Percentiles rank a stretch among this genome's conserved stretches.
These are phyloP conservation scores for Bombylius discolor DNA, from an alignment of 2,888 invertebrate genomes.

Conservation along the genomic window DNA sequence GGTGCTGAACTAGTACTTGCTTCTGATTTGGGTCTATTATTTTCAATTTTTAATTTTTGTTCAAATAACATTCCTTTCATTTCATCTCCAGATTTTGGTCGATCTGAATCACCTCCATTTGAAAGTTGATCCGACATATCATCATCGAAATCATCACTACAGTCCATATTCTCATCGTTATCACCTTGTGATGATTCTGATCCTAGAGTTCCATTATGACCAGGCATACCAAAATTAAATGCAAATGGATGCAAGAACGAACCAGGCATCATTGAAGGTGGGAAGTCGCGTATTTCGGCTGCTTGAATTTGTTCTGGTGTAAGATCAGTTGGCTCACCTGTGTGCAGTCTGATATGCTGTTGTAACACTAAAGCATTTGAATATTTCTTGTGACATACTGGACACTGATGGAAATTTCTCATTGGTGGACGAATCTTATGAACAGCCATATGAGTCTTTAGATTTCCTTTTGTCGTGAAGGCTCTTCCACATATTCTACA, in stretches of 20 bases:
- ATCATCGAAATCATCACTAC: constrained; percentile 34
- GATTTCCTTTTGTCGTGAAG: constrained; percentile 96
- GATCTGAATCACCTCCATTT: constrained; percentile 27
- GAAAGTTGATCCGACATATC: constrained; percentile 33
- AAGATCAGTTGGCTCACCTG: constrained; percentile 74
- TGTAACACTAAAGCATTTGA: constrained; percentile 85
- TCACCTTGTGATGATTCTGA: constrained; percentile 36
- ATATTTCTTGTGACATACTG: constrained; percentile 95
- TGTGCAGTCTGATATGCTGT: constrained; percentile 90
- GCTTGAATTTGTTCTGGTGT: constrained; percentile 77
- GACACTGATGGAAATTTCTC: constrained; percentile 89
- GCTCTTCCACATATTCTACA: constrained; percentile 95
- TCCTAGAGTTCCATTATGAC: constrained; percentile 23
- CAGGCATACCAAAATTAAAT: constrained; percentile 31
- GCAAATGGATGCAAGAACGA: constrained; percentile 36
- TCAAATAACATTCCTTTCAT: constrained; percentile 34
- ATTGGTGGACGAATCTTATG: constrained; percentile 92
- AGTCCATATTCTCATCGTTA: constrained; percentile 35
- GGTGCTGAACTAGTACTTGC: constrained; percentile 26
- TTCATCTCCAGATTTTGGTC: constrained; percentile 31
- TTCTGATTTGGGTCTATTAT: constrained; percentile 24
- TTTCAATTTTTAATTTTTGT: constrained; percentile 32
- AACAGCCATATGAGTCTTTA: constrained; percentile 99
- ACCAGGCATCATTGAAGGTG: constrained; percentile 40
- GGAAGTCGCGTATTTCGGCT: constrained; percentile 71